Percentiles rank a stretch among this genome's conserved stretches.
These are phyloP conservation scores for Orius insidiosus DNA, from an alignment of 1,140 invertebrate species.

Conservation along the genomic window DNA sequence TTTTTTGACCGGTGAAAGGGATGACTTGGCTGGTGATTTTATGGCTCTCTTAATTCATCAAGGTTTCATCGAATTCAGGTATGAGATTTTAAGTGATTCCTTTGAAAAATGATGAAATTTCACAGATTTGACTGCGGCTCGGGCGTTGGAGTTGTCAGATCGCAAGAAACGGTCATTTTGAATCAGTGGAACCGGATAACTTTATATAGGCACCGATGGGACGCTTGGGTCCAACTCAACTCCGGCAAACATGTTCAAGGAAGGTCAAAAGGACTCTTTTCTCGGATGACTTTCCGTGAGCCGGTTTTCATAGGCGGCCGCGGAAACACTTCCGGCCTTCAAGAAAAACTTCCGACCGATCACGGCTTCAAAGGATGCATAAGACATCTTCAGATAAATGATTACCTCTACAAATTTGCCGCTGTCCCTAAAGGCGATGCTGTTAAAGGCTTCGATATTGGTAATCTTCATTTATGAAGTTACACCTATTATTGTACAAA, in stretches of 20 bases:
- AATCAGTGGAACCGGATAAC: constrained; percentile 87
- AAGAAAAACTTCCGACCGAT: constrained; percentile 54
- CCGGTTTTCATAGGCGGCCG: constrained; percentile 83
- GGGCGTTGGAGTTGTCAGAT: constrained; percentile 69
- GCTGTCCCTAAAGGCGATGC: constrained; percentile 60
- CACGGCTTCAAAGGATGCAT: constrained; percentile 80
- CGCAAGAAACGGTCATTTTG: constrained; percentile 61
- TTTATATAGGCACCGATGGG: constrained; percentile 75
- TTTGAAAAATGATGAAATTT: no score
- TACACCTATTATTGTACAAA: no score
- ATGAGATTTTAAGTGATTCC: no score
- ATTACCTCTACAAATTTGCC: constrained; percentile 71
- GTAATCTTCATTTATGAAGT: constrained; percentile 38
- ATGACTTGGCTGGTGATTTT: constrained; percentile 74
- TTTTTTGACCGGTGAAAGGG: constrained; percentile 73
- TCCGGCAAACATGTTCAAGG: constrained; percentile 68
- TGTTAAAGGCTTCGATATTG: constrained; percentile 73
- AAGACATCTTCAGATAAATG: constrained; percentile 74
- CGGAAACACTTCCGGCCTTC: constrained; percentile 65
- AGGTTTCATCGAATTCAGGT: constrained; percentile 86
- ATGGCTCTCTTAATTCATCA: constrained; percentile 71
- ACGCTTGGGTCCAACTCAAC: constrained; percentile 82
- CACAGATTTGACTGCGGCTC: constrained; percentile 90
- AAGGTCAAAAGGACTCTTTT: constrained; percentile 83
- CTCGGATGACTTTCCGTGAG: constrained; percentile 80